A percentile compares a stretch with the other conserved stretches of the same genome.
phyloP scores from a whole-genome alignment of 2,888 invertebrate species.

The Brachypalpus laphriformis region DNA sequence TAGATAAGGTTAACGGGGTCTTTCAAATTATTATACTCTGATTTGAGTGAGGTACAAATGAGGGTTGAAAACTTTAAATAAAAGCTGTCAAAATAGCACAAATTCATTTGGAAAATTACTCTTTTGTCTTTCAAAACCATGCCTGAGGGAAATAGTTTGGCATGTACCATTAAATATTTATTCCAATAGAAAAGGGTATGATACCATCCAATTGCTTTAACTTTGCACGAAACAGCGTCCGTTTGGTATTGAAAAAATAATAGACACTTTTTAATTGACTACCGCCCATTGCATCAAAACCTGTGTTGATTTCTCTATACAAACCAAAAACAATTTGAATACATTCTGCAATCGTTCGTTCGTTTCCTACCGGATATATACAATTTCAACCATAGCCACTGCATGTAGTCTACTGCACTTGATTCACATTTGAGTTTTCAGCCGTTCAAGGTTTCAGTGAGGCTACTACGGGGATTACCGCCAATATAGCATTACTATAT shows the following conservation, averaged over 20 bases:
- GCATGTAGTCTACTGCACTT: constrained; percentile 40
- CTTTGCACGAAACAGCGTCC: neutral
- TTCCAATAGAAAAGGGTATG: neutral
- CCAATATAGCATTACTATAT: neutral
- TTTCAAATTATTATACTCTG: neutral
- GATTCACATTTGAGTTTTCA: constrained; percentile 27
- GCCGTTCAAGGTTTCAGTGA: constrained; percentile 36
- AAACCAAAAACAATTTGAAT: neutral
- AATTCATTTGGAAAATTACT: neutral
- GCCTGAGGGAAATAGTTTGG: no score
- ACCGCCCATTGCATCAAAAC: neutral
- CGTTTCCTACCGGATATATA: neutral
- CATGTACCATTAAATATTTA: neutral
- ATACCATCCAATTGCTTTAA: neutral
- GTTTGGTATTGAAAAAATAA: no score
- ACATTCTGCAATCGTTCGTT: neutral
- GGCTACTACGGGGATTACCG: constrained; percentile 5
- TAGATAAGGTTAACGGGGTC: neutral
- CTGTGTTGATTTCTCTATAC: neutral
- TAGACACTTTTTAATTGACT: neutral
- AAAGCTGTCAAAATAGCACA: neutral
- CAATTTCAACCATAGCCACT: neutral
- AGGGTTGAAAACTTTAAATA: neutral
- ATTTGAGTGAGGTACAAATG: neutral
- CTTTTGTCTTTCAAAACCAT: neutral